phyloP scores from a whole-genome alignment of 2,797 vertebrate genomes.

The Clangula hyemalis region DNA sequence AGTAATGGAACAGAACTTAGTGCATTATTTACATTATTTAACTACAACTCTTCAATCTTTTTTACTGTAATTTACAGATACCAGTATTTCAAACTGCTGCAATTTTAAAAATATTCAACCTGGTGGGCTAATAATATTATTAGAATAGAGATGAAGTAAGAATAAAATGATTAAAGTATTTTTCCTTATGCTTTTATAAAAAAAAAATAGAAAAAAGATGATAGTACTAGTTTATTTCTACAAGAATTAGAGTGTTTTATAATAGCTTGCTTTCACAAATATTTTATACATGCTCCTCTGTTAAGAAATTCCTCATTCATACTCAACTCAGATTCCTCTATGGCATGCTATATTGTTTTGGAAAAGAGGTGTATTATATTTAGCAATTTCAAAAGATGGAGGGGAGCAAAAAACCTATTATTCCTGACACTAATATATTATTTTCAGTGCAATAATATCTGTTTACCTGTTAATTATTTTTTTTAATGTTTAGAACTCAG shows the following conservation, averaged over 20 bases:
- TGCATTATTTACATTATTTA: constrained; percentile 32
- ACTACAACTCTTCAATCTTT: constrained; percentile 31
- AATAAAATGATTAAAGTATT: not conserved
- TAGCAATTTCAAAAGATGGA: not conserved
- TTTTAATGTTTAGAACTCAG: not conserved
- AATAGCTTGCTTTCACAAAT: not conserved
- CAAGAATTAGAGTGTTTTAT: not conserved
- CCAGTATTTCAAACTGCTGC: constrained; percentile 29
- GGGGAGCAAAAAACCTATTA: not conserved
- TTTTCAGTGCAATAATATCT: not conserved
- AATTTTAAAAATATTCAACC: constrained; percentile 36
- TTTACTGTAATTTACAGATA: constrained; percentile 48
- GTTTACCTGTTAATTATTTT: not conserved
- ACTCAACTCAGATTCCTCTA: not conserved
- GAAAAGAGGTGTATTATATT: not conserved
- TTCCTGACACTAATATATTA: not conserved
- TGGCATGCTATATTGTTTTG: not conserved
- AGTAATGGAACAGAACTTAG: constrained; percentile 56
- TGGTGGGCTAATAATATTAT: constrained; percentile 4
- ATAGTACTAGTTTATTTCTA: not conserved
- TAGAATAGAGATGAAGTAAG: constrained; percentile 15
- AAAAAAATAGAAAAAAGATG: not conserved
- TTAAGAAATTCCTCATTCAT: not conserved
- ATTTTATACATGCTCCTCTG: not conserved
- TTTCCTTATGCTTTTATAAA: not conserved